Conservation (phyloP, 2,888 invertebrate genomes). For the Caenorhabditis sp. region DNA sequence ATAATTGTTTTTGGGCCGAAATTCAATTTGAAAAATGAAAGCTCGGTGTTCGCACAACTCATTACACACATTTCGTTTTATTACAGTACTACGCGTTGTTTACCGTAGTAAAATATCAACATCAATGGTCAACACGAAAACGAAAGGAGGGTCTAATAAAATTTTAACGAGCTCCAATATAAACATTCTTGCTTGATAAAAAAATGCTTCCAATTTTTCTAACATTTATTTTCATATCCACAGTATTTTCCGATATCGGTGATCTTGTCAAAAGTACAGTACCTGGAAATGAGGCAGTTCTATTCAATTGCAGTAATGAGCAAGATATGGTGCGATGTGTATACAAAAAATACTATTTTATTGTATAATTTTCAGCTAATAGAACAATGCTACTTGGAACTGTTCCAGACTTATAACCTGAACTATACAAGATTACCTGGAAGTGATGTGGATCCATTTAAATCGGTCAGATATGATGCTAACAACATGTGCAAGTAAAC, state of each 20-base stretch:
- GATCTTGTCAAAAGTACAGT: constrained; percentile 34
- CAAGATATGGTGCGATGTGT: constrained; percentile 12
- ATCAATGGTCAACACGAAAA: not conserved
- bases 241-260: not conserved
- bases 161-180: not conserved
- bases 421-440: constrained; percentile 13
- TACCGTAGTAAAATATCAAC: not conserved
- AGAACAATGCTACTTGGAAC: constrained; percentile 23
- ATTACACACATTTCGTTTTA: no score
- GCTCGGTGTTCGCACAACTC: not conserved
- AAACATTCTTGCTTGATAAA: not conserved
- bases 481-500: constrained; percentile 25
- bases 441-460: constrained; percentile 20
- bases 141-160: not conserved
- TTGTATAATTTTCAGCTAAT: constrained; percentile 7
- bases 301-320: constrained; percentile 26
- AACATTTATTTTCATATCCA: not conserved
- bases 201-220: not conserved
- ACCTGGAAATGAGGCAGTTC: constrained; percentile 26
- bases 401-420: constrained; percentile 20
- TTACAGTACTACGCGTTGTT: not conserved
- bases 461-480: constrained; percentile 18
- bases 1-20: not conserved
- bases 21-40: not conserved
- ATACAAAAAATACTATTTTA: no score